Conservation (phyloP, 2,888 invertebrate genomes). For the Malachius bipustulatus region DNA sequence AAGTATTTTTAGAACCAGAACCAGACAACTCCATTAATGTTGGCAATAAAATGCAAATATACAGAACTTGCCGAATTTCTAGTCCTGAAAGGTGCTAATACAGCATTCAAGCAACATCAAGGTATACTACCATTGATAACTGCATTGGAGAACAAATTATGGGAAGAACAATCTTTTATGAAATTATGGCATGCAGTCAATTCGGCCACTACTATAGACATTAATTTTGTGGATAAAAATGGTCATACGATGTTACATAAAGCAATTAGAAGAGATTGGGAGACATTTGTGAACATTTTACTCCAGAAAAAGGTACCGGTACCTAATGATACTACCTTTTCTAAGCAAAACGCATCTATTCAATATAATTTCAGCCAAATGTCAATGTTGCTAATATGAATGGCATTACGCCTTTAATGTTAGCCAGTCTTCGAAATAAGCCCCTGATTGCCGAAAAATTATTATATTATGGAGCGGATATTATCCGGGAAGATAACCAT, state of each 20-base stretch:
- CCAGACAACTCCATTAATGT: constrained; percentile 32
- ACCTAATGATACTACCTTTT: constrained; percentile 4
- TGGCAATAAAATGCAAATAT: constrained; percentile 34
- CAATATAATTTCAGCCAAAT: constrained; percentile 21
- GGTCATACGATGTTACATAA: constrained; percentile 35
- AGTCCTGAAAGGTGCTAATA: constrained; percentile 32
- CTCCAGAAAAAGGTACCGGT: constrained; percentile 24
- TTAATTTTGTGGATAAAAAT: constrained; percentile 31
- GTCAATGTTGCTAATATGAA: constrained; percentile 28
- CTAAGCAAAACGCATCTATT: too few relatives aligned
- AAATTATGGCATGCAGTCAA: constrained; percentile 32
- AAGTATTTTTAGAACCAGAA: constrained; percentile 24
- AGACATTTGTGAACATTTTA: constrained; percentile 27
- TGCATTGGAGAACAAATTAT: constrained; percentile 31
- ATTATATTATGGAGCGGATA: constrained; percentile 27
- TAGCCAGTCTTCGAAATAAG: constrained; percentile 33
- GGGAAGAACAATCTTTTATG: constrained; percentile 35
- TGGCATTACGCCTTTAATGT: constrained; percentile 35
- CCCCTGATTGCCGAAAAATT: constrained; percentile 26
- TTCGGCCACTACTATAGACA: constrained; percentile 24
- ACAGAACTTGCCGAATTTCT: constrained; percentile 32
- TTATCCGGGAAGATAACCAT: constrained; percentile 30
- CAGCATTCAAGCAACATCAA: constrained; percentile 27
- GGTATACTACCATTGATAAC: constrained; percentile 32
- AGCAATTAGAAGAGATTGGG: constrained; percentile 35